A percentile compares a stretch with the other conserved stretches of the same genome.
Evolutionary conservation across 2,888 invertebrate species (phyloP).

Genomic region (Rhodophaea formosa): DNA sequence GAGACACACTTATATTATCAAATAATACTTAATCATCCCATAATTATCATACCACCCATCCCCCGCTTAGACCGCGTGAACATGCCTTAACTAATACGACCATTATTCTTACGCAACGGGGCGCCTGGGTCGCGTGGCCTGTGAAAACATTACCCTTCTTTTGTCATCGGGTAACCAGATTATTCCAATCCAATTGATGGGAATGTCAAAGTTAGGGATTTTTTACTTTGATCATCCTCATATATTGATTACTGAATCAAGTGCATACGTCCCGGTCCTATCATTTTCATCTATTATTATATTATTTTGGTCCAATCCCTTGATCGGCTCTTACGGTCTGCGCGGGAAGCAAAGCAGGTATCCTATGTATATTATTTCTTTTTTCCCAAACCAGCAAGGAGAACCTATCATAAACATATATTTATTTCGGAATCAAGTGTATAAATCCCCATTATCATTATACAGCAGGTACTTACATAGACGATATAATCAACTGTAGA

Average conservation of each 20-base stretch:
- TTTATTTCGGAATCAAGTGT: too few species aligned
- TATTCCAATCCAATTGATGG: slow-evolving; percentile 38
- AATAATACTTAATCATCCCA: background rate
- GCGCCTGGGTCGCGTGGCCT: slow-evolving; percentile 21
- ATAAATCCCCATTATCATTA: too few species aligned
- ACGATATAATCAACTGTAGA: too few species aligned
- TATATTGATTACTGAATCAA: background rate
- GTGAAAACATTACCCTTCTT: slow-evolving; percentile 10
- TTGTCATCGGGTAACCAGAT: slow-evolving; percentile 20
- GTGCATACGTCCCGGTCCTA: background rate
- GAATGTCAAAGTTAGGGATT: slow-evolving; percentile 29
- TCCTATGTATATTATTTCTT: too few species aligned
- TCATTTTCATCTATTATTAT: too few species aligned
- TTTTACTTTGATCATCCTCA: background rate
- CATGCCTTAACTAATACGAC: slow-evolving; percentile 10
- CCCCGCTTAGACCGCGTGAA: background rate
- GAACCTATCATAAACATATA: too few species aligned
- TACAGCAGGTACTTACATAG: too few species aligned
- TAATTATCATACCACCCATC: slow-evolving; percentile 4
- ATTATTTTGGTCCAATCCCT: too few species aligned
- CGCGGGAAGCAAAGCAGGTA: too few species aligned
- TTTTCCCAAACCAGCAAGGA: too few species aligned
- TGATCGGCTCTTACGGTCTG: too few species aligned
- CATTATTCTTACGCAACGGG: slow-evolving; percentile 7
- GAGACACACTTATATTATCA: background rate